These are phyloP conservation scores for Kradibia gibbosae DNA, from an alignment of 1,140 invertebrate species.

Conservation along the genomic window DNA sequence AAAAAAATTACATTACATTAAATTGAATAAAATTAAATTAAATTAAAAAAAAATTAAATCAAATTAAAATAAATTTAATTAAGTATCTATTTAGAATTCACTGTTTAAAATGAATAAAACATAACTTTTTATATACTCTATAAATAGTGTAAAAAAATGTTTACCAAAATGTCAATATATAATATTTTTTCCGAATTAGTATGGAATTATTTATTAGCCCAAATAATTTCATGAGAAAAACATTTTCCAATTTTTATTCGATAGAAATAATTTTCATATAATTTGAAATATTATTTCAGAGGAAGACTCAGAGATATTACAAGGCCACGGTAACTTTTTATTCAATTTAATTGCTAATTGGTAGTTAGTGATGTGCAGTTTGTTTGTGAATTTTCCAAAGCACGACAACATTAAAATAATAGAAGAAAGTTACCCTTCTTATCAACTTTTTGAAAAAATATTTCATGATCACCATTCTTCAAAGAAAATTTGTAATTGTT, in stretches of 20 bases:
- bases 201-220: background rate
- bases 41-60: too few species aligned
- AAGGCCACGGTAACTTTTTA: conserved; percentile 71
- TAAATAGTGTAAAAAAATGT: too few species aligned
- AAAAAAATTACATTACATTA: too few species aligned
- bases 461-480: background rate
- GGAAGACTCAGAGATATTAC: conserved; percentile 73
- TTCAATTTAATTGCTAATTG: conserved; percentile 47
- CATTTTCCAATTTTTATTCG: background rate
- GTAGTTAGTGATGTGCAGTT: conserved; percentile 44
- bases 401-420: conserved; percentile 27
- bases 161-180: background rate
- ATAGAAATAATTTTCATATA: conserved; percentile 54
- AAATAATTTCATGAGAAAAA: background rate
- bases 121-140: too few species aligned
- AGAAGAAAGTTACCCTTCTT: conserved; percentile 9
- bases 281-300: conserved; percentile 71
- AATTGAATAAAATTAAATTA: too few species aligned
- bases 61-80: too few species aligned
- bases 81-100: too few species aligned
- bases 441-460: background rate
- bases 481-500: background rate
- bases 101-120: too few species aligned
- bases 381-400: conserved; percentile 39
- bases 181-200: conserved; percentile 1